Conservation (phyloP, 2,113 vertebrate species). For the Gambusia holbrooki region DNA sequence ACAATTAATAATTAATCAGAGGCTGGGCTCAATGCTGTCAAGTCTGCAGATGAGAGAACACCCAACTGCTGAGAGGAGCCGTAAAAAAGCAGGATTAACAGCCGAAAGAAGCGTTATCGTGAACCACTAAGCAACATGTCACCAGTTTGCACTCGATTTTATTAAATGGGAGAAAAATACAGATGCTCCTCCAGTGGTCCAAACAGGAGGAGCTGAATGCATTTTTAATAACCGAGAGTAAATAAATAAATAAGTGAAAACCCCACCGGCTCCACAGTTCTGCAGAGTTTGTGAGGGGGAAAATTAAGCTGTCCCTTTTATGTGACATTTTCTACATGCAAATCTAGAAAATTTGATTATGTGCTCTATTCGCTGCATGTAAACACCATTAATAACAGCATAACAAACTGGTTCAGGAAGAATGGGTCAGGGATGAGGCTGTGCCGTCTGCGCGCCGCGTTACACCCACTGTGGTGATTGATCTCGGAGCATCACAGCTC, state of each 20-base stretch:
- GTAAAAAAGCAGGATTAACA: slow-evolving; percentile 26
- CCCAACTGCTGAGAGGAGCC: slow-evolving; percentile 54
- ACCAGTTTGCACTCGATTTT: slow-evolving; percentile 22
- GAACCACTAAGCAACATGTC: slow-evolving; percentile 42
- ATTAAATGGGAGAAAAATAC: slow-evolving; percentile 29
- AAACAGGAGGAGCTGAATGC: slow-evolving; percentile 18
- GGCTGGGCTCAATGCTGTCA: slow-evolving; percentile 66
- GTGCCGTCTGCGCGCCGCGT: not conserved
- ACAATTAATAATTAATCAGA: slow-evolving; percentile 74
- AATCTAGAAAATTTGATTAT: slow-evolving; percentile 41
- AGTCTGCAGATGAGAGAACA: slow-evolving; percentile 72
- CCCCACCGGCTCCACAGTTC: slow-evolving; percentile 2
- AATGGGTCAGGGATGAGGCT: slow-evolving; percentile 39
- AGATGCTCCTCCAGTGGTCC: slow-evolving; percentile 29
- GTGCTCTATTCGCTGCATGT: slow-evolving; percentile 32
- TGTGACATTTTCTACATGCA: slow-evolving; percentile 56
- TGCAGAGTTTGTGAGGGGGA: slow-evolving; percentile 43
- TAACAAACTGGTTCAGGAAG: slow-evolving; percentile 28
- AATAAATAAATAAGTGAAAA: slow-evolving; percentile 31
- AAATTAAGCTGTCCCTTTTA: slow-evolving; percentile 43
- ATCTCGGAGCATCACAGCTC: slow-evolving; percentile 5
- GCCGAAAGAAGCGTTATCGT: slow-evolving; percentile 13
- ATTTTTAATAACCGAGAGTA: slow-evolving; percentile 46
- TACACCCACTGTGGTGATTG: slow-evolving; percentile 18
- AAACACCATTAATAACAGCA: slow-evolving; percentile 45